phyloP scores from a whole-genome alignment of 2,113 vertebrate genomes.

The Syrmaticus mikado region DNA sequence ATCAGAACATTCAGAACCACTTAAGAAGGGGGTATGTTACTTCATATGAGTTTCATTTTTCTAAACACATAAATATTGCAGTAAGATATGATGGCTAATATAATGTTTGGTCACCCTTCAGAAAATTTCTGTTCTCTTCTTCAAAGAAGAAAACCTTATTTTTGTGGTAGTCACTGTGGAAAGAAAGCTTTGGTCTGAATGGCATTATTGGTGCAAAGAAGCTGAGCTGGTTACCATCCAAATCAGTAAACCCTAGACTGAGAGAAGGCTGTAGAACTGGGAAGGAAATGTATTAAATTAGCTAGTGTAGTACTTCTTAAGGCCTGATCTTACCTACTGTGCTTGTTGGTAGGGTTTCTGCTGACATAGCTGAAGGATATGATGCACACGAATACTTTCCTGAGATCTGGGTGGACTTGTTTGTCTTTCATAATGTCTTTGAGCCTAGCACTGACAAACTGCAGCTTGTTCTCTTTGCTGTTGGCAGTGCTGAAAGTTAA shows the following conservation, averaged over 20 bases:
- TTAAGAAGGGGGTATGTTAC: slow-evolving; percentile 91
- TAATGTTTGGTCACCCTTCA: not conserved
- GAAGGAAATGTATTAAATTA: not conserved
- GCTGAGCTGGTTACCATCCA: not conserved
- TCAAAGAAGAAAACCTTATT: not conserved
- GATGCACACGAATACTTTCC: not conserved
- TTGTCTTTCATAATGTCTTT: not conserved
- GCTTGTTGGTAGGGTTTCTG: not conserved
- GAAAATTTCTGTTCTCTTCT: not conserved
- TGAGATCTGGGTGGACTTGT: fast-evolving
- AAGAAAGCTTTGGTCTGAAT: not conserved
- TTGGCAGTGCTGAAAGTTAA: not conserved
- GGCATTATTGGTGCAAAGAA: not conserved
- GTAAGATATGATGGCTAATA: not conserved
- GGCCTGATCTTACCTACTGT: not conserved
- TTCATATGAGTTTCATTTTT: not conserved
- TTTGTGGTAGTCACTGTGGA: not conserved
- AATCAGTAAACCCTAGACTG: not conserved
- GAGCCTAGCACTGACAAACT: fast-evolving
- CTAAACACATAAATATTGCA: not conserved
- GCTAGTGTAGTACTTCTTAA: not conserved
- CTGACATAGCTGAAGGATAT: not conserved
- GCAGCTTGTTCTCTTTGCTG: not conserved
- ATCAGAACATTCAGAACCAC: slow-evolving; percentile 93
- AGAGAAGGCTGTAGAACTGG: not conserved